Conservation (phyloP, 2,888 invertebrate species). For the Pollenia angustigena region DNA sequence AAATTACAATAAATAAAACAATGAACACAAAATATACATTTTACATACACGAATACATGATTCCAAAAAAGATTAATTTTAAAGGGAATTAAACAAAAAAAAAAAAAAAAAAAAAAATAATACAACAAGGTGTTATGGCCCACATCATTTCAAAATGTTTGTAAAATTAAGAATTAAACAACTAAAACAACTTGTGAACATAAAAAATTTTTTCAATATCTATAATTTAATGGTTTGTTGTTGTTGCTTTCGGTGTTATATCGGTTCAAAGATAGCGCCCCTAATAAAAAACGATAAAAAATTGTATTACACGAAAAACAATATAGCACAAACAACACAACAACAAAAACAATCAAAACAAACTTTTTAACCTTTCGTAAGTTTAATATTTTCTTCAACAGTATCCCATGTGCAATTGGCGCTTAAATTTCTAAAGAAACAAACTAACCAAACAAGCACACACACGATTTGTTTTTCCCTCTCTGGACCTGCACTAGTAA, state of each 20-base stretch:
- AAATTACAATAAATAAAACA: neutral
- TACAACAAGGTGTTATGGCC: conserved; percentile 62
- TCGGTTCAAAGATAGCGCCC: conserved; percentile 67
- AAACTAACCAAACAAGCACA: conserved; percentile 20
- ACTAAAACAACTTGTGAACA: conserved; percentile 29
- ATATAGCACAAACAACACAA: conserved; percentile 4
- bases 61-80: conserved; percentile 10
- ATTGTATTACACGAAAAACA: conserved; percentile 75
- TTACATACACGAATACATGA: neutral
- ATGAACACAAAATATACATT: neutral
- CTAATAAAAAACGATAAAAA: conserved; percentile 82
- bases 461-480: conserved; percentile 52
- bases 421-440: conserved; percentile 74
- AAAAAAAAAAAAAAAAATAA: neutral
- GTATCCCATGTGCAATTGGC: conserved; percentile 80
- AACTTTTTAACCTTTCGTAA: neutral
- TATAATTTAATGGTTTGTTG: conserved; percentile 8
- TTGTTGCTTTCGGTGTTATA: conserved; percentile 16
- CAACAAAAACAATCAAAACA: conserved; percentile 24
- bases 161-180: conserved; percentile 3
- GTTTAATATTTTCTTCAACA: conserved; percentile 47
- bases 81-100: conserved; percentile 4
- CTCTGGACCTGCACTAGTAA: conserved; percentile 22
- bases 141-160: conserved; percentile 52
- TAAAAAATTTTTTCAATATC: neutral